A percentile compares a stretch with the other conserved stretches of the same genome.
phyloP scores from a whole-genome alignment of 1,140 invertebrate species.

The Saccostrea echinata region DNA sequence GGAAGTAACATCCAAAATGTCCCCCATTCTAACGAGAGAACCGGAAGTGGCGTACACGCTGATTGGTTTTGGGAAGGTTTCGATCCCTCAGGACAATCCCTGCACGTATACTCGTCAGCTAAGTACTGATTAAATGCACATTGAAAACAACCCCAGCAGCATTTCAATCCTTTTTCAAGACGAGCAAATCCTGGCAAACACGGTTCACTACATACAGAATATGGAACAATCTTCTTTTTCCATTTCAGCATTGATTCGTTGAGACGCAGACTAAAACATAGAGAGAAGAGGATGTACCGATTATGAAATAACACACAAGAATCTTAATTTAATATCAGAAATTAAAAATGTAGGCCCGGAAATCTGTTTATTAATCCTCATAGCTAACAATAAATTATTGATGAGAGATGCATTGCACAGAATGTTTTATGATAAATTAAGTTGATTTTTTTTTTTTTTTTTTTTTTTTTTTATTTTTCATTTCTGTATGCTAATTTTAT shows the following conservation, averaged over 20 bases:
- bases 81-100: constrained; percentile 82
- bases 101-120: constrained; percentile 83
- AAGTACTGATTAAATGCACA: constrained; percentile 84
- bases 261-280: constrained; percentile 68
- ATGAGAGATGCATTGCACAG: too few relatives aligned
- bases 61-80: constrained; percentile 76
- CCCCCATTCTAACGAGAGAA: constrained; percentile 83
- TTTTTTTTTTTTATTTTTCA: too few relatives aligned
- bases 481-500: too few relatives aligned
- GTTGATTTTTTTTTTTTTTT: too few relatives aligned
- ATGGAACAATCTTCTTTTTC: constrained; percentile 78
- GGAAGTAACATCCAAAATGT: constrained; percentile 83
- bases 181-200: constrained; percentile 88
- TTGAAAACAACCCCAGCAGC: constrained; percentile 86
- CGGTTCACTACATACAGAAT: constrained; percentile 85
- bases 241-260: constrained; percentile 68
- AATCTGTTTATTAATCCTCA: too few relatives aligned
- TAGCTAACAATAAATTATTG: too few relatives aligned
- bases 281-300: background rate
- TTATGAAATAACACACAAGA: background rate
- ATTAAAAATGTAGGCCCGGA: too few relatives aligned
- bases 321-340: too few relatives aligned
- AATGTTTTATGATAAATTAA: too few relatives aligned
- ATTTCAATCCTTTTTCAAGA: constrained; percentile 94
- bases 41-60: constrained; percentile 74